phyloP scores from a whole-genome alignment of 2,888 invertebrate species.

The Catocala sponsa region DNA sequence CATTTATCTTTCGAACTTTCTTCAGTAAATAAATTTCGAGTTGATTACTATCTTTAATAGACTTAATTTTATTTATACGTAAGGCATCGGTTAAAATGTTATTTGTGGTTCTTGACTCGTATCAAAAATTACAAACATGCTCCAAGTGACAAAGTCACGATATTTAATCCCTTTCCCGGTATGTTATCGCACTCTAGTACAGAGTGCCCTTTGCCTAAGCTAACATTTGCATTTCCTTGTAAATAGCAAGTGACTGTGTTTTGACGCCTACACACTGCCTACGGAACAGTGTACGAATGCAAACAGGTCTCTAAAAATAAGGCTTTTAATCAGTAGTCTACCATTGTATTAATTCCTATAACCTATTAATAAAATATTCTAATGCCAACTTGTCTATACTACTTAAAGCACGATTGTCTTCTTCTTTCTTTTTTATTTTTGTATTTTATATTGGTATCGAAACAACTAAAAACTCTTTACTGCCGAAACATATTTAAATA shows the following conservation, averaged over 20 bases:
- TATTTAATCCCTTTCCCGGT: slow-evolving; percentile 61
- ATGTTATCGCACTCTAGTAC: slow-evolving; percentile 60
- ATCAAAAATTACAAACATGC: slow-evolving; percentile 46
- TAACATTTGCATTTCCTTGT: slow-evolving; percentile 70
- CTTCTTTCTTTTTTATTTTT: neutral
- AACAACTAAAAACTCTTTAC: neutral
- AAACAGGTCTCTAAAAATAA: slow-evolving; percentile 33
- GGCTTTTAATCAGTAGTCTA: too few relatives aligned
- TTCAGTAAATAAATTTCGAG: slow-evolving; percentile 12
- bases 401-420: too few relatives aligned
- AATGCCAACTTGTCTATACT: too few relatives aligned
- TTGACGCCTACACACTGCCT: slow-evolving; percentile 53
- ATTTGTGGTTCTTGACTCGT: slow-evolving; percentile 36
- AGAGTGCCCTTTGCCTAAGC: slow-evolving; percentile 67
- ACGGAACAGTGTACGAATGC: slow-evolving; percentile 12
- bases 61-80: slow-evolving; percentile 10
- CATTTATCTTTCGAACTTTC: slow-evolving; percentile 26
- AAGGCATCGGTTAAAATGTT: slow-evolving; percentile 10
- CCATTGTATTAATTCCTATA: too few relatives aligned
- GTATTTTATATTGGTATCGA: neutral
- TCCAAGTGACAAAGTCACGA: slow-evolving; percentile 55
- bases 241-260: slow-evolving; percentile 62
- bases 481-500: neutral
- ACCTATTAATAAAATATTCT: too few relatives aligned
- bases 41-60: slow-evolving; percentile 12